These are phyloP conservation scores for Aporophyla lueneburgensis DNA, from an alignment of 2,888 invertebrate genomes.

Conservation along the genomic window DNA sequence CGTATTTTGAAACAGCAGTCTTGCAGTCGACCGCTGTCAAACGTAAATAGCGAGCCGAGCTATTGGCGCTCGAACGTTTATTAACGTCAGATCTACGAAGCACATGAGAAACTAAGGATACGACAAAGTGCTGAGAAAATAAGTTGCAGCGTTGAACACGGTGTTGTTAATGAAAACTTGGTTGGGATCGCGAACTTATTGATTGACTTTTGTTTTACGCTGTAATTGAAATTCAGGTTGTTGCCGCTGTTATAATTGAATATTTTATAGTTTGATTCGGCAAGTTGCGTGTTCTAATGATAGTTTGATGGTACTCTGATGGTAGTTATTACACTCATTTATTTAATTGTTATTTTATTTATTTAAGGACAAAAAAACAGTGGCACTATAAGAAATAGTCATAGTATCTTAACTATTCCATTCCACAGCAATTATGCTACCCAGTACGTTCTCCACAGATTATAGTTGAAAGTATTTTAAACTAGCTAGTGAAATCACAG, in stretches of 20 bases:
- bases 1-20: slow-evolving; percentile 63
- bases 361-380: too few species aligned
- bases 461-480: too few species aligned
- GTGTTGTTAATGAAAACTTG: slow-evolving; percentile 35
- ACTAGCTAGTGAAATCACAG: too few species aligned
- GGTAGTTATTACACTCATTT: too few species aligned
- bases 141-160: slow-evolving; percentile 26
- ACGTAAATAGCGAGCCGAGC: slow-evolving; percentile 66
- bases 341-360: too few species aligned
- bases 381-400: too few species aligned
- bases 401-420: too few species aligned
- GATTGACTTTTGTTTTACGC: slow-evolving; percentile 15
- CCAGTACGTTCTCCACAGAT: too few species aligned
- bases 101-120: slow-evolving; percentile 36
- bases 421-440: too few species aligned
- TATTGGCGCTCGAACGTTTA: slow-evolving; percentile 64
- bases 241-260: not conserved
- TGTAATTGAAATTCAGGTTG: not conserved
- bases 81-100: slow-evolving; percentile 57
- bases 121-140: slow-evolving; percentile 52
- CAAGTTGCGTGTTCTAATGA: not conserved
- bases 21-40: slow-evolving; percentile 61
- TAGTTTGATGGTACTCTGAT: too few species aligned
- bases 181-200: slow-evolving; percentile 22
- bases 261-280: not conserved